A percentile compares a stretch with the other conserved stretches of the same genome.
phyloP scores from a whole-genome alignment of 2,113 vertebrate genomes.

The Mastomys coucha region DNA sequence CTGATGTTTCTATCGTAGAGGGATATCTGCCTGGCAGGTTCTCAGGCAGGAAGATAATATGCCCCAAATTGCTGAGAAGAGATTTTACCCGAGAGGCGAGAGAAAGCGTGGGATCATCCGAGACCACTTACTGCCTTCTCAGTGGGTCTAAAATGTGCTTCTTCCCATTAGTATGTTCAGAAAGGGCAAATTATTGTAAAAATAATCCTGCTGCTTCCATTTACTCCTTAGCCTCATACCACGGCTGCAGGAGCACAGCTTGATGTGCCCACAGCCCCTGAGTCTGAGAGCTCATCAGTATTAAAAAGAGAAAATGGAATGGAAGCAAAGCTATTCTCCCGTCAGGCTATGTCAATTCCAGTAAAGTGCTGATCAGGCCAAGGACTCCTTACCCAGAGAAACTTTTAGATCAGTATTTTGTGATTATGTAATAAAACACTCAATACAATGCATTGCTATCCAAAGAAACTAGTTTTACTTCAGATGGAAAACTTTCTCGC shows the following conservation, averaged over 20 bases:
- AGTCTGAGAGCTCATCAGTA: slow-evolving; percentile 43
- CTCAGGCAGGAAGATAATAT: slow-evolving; percentile 44
- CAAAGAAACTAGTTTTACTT: slow-evolving; percentile 54
- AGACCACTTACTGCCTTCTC: slow-evolving; percentile 51
- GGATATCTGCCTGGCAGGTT: slow-evolving; percentile 54
- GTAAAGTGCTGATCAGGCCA: slow-evolving; percentile 22
- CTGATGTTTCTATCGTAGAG: slow-evolving; percentile 18
- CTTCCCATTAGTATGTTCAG: slow-evolving; percentile 52
- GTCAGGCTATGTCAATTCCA: background rate
- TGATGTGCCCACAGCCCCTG: background rate
- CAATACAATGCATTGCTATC: slow-evolving; percentile 57
- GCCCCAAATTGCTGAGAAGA: background rate
- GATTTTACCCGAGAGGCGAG: slow-evolving; percentile 25
- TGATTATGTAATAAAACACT: background rate
- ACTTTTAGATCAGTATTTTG: slow-evolving; percentile 39
- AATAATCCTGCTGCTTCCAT: slow-evolving; percentile 28
- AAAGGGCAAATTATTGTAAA: slow-evolving; percentile 50
- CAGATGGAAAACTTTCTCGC: slow-evolving; percentile 29
- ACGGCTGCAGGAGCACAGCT: background rate
- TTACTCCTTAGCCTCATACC: background rate
- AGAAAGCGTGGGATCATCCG: slow-evolving; percentile 40
- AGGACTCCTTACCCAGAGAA: slow-evolving; percentile 17
- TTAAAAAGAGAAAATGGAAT: slow-evolving; percentile 11
- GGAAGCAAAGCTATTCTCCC: background rate
- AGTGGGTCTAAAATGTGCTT: slow-evolving; percentile 61